phyloP scores from a whole-genome alignment of 2,888 invertebrate species.

The Xanthorhoe designata region DNA sequence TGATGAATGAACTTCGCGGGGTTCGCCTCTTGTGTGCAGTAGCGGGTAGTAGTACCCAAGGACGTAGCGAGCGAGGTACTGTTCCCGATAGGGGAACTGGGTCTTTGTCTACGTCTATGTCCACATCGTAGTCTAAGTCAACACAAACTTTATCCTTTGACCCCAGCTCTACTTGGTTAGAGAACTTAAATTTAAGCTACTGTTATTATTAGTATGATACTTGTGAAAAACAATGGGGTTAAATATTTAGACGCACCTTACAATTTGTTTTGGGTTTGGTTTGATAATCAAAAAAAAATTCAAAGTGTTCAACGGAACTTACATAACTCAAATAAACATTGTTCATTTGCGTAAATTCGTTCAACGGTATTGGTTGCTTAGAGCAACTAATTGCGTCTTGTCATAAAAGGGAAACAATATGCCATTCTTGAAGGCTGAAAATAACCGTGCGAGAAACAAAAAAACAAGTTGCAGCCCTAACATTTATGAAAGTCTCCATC shows the following conservation, averaged over 20 bases:
- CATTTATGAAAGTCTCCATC: constrained; percentile 49
- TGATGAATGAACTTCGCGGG: constrained; percentile 80
- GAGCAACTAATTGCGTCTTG: not conserved
- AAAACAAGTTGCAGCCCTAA: constrained; percentile 34
- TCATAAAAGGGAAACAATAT: not conserved
- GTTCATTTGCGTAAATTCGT: no score
- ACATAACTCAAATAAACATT: no score
- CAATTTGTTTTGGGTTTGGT: no score
- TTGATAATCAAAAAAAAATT: no score
- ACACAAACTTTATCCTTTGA: not conserved
- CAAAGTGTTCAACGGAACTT: no score
- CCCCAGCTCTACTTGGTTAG: no score
- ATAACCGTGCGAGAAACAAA: not conserved
- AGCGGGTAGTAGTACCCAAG: constrained; percentile 47
- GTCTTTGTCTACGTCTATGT: not conserved
- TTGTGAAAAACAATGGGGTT: no score
- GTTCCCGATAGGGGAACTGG: no score
- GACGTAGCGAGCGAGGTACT: no score
- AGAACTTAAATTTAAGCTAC: no score
- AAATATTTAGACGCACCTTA: no score
- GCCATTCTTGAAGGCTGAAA: not conserved
- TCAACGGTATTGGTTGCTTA: not conserved
- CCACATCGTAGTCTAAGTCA: not conserved
- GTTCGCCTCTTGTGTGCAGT: constrained; percentile 65
- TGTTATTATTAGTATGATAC: no score